phyloP scores from a whole-genome alignment of 2,797 vertebrate species.

The Cuniculus paca region DNA sequence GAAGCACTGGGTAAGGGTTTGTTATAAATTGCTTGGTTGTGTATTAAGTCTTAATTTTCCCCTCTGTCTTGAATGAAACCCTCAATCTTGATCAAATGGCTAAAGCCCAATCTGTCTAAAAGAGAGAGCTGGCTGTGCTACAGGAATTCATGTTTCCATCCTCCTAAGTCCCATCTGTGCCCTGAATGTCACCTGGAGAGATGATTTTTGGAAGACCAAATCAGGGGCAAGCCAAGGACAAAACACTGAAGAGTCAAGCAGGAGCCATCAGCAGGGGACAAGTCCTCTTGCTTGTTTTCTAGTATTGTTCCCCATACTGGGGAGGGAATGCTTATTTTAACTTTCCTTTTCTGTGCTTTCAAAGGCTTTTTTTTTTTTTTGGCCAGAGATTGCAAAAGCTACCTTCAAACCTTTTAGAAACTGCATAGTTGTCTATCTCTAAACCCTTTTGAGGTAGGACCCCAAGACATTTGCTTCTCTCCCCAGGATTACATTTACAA shows the following conservation, averaged over 20 bases:
- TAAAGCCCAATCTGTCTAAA: slow-evolving; percentile 51
- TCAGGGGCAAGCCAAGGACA: slow-evolving; percentile 72
- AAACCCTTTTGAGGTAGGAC: slow-evolving; percentile 29
- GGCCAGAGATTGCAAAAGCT: slow-evolving; percentile 14
- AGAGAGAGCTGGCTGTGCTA: slow-evolving; percentile 57
- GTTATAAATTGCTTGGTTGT: slow-evolving; percentile 38
- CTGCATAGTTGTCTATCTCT: background rate
- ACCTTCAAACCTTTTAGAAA: slow-evolving; percentile 63
- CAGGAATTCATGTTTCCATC: slow-evolving; percentile 37
- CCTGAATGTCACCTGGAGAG: slow-evolving; percentile 77
- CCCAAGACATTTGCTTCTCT: slow-evolving; percentile 37
- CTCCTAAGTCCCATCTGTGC: slow-evolving; percentile 72
- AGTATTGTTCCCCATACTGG: background rate
- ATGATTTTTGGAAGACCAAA: slow-evolving; percentile 16
- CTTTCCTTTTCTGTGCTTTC: slow-evolving; percentile 32
- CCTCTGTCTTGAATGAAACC: slow-evolving; percentile 33
- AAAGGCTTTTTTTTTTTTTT: background rate
- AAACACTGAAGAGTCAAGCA: background rate
- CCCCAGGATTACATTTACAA: slow-evolving; percentile 60
- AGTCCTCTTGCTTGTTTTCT: background rate
- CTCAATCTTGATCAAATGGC: slow-evolving; percentile 67
- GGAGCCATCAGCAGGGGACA: background rate
- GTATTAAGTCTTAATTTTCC: slow-evolving; percentile 40
- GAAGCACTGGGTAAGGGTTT: background rate
- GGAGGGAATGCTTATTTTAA: slow-evolving; percentile 46